Percentiles rank a stretch among this genome's conserved stretches.
Conservation (phyloP, 2,797 vertebrate species). For the Pseudochromis fuscus region DNA sequence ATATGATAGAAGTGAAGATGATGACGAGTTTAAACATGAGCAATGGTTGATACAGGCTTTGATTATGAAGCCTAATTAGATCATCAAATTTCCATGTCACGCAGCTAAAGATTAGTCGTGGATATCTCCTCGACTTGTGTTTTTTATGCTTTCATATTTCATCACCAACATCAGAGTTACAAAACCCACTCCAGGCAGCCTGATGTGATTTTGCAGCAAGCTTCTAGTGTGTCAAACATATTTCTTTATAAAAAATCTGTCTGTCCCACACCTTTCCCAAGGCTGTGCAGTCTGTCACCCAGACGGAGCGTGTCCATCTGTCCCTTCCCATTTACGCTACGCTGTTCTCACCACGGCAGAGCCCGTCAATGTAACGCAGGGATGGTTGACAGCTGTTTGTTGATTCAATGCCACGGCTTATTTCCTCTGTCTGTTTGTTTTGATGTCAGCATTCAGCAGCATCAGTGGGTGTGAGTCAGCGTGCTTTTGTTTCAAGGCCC, state of each 20-base stretch:
- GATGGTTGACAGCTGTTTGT: conserved; percentile 81
- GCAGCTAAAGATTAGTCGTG: conserved; percentile 25
- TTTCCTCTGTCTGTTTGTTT: conserved; percentile 83
- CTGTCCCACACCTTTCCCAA: conserved; percentile 70
- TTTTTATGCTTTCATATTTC: conserved; percentile 44
- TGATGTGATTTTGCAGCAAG: conserved; percentile 56
- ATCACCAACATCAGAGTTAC: conserved; percentile 29
- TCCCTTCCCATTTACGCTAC: conserved; percentile 69
- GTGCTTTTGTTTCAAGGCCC: conserved; percentile 59
- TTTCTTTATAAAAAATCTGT: conserved; percentile 69
- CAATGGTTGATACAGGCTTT: conserved; percentile 52
- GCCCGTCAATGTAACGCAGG: conserved; percentile 63
- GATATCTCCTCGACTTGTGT: conserved; percentile 34
- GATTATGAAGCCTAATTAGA: conserved; percentile 63
- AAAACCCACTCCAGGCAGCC: conserved; percentile 33
- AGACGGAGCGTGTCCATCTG: conserved; percentile 75
- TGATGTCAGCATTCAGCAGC: conserved; percentile 72
- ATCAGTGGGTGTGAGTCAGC: conserved; percentile 59
- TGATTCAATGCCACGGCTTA: conserved; percentile 77
- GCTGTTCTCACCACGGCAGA: conserved; percentile 58
- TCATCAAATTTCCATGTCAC: conserved; percentile 49
- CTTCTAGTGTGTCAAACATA: conserved; percentile 53
- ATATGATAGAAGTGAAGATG: conserved; percentile 51
- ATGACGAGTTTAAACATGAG: conserved; percentile 51
- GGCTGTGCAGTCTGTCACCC: conserved; percentile 73